phyloP scores from a whole-genome alignment of 2,113 vertebrate genomes.

The Aegithalos caudatus region DNA sequence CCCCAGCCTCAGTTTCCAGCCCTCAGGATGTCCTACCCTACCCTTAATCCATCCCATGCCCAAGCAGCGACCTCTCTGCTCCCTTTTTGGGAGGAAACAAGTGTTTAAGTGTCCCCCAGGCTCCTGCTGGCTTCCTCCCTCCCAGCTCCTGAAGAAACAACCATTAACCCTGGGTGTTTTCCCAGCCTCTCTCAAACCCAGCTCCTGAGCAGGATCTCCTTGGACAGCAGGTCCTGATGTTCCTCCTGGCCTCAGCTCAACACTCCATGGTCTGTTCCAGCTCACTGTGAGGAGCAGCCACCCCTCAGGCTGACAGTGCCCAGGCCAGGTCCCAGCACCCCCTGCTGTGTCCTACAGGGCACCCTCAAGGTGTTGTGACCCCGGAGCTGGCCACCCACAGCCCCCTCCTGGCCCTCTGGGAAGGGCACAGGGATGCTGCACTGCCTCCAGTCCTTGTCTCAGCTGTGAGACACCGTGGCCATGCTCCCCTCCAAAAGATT shows the following conservation, averaged over 20 bases:
- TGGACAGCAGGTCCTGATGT: neutral
- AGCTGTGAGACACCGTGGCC: neutral
- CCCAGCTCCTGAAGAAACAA: neutral
- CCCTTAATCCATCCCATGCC: neutral
- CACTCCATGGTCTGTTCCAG: neutral
- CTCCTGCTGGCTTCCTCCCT: neutral
- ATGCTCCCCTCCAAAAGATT: neutral
- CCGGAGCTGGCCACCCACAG: neutral
- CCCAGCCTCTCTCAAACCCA: neutral
- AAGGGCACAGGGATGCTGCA: rapidly evolving
- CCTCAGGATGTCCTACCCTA: neutral
- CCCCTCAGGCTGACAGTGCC: neutral
- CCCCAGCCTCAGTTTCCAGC: neutral
- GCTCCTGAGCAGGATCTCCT: neutral
- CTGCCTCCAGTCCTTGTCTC: neutral
- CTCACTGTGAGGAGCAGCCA: neutral
- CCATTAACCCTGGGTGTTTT: neutral
- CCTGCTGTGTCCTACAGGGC: rapidly evolving
- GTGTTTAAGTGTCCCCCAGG: neutral
- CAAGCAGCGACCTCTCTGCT: neutral
- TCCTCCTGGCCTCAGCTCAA: neutral
- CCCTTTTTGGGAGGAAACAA: neutral
- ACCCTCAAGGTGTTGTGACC: rapidly evolving
- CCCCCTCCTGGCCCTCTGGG: neutral
- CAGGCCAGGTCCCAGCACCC: neutral